Evolutionary conservation across 92 coral and sea anemone species (phyloP), one percentile per base, ranked within the genome.

Genomic region (Montipora capitata): DNA sequence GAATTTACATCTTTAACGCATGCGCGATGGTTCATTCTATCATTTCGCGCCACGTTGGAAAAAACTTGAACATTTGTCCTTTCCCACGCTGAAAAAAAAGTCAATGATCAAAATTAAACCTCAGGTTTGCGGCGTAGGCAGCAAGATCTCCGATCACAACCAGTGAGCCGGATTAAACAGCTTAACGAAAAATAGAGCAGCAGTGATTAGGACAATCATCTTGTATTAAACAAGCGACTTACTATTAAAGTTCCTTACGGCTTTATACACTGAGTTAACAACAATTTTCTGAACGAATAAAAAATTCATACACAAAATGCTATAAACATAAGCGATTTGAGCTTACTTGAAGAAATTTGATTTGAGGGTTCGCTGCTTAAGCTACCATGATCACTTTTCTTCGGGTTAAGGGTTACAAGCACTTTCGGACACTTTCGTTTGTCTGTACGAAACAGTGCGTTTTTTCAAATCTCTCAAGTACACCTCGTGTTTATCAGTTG

Each of bases 21-120:
- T 81, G 85, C 85, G 85, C 27, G 67, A 52, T 20, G 18, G 6
- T 3, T 38, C 17, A 11, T 40, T 40, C 85, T 68, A 54, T 81
- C 18, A 39, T 81, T 68, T 81, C 85, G 76, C 85, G 85, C 77
- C 85, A 81, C 85, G 85, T 81, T 40, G 52, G 13, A 52, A 57
- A 35, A 51, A 3, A 3, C 9, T 44, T 3, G 8, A 6, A 7
- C 14, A 18, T 10, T 27, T 57, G 39, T 1, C 18, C 15, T 3
- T 12, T 54, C 59, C 10, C 59, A 8, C 51, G 51, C 3, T 54
- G 3, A 7, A 7, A 10, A 10, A 54, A 8, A 54, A 20, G 13
- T 35, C 12, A 52, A 51, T 18, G 43, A 67, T 39, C 72, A 35
- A 18, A 4, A 10, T 27, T 27, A 4, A 16, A 39, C 56, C 4